Evolutionary conservation across 2,888 invertebrate genomes (phyloP).

Genomic region (Gastrophysa polygoni): DNA sequence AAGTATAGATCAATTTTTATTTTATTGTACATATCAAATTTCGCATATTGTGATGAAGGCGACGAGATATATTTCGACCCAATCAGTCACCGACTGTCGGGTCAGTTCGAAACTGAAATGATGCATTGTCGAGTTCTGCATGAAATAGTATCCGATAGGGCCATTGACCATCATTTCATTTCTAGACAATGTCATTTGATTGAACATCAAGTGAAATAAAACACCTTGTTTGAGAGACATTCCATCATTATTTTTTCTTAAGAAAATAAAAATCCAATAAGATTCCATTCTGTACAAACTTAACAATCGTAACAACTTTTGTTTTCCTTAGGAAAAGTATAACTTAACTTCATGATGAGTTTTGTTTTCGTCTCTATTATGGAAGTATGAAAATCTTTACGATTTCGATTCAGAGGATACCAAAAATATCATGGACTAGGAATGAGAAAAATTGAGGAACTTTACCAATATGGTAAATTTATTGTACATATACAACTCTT

Average conservation of each 20-base stretch:
- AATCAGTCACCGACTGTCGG: no score
- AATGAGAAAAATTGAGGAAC: slow-evolving; percentile 3
- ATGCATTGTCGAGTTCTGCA: no score
- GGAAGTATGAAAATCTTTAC: not conserved
- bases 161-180: no score
- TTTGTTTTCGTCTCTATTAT: not conserved
- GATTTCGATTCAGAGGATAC: slow-evolving; percentile 8
- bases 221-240: slow-evolving; percentile 22
- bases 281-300: slow-evolving; percentile 22
- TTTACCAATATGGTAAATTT: slow-evolving; percentile 20
- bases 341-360: slow-evolving; percentile 5
- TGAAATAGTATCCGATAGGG: no score
- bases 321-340: slow-evolving; percentile 25
- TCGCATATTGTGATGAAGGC: no score
- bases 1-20: no score
- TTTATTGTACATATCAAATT: no score
- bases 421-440: not conserved
- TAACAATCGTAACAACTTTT: slow-evolving; percentile 24
- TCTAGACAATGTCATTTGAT: no score
- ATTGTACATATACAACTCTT: not conserved
- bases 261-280: slow-evolving; percentile 33
- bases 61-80: no score
- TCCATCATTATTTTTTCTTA: slow-evolving; percentile 28
- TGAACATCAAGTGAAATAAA: slow-evolving; percentile 23
- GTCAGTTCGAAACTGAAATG: no score